These are phyloP conservation scores for Pristionchus arcanus DNA, from an alignment of 2,888 invertebrate genomes.

Conservation along the genomic window DNA sequence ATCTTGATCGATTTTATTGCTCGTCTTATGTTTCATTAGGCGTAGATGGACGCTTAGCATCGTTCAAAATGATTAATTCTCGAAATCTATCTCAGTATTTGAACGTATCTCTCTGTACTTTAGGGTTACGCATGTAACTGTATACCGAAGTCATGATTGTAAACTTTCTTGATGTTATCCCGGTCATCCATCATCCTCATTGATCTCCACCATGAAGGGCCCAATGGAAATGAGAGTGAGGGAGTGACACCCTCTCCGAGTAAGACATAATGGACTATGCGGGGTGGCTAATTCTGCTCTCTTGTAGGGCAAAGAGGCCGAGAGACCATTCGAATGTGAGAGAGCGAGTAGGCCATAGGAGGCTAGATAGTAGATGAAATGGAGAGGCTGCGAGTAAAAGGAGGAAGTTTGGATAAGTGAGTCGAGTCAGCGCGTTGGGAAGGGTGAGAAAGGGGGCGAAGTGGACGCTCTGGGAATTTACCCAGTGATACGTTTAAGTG, in stretches of 20 bases:
- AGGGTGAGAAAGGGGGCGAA: neutral
- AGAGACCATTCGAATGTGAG: neutral
- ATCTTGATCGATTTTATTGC: no score
- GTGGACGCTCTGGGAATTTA: neutral
- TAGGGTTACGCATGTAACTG: no score
- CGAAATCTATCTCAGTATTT: no score
- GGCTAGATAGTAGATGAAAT: neutral
- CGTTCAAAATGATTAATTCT: no score
- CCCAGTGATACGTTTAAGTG: neutral
- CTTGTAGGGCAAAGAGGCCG: neutral
- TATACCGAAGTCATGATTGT: no score
- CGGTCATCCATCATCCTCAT: neutral
- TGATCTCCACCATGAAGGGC: neutral
- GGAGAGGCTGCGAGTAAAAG: neutral
- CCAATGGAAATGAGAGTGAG: neutral
- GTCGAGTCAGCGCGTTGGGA: conserved; percentile 30
- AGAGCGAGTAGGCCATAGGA: neutral
- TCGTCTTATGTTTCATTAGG: no score
- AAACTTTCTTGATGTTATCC: no score
- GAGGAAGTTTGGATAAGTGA: conserved; percentile 53
- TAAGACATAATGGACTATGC: neutral
- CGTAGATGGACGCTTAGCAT: no score
- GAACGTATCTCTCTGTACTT: no score
- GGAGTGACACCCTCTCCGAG: neutral
- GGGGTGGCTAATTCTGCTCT: neutral